Evolutionary conservation across 2,888 invertebrate genomes (phyloP), one percentile per base, ranked within the genome.

Genomic region (Scaptomyza cyrtandrae): DNA sequence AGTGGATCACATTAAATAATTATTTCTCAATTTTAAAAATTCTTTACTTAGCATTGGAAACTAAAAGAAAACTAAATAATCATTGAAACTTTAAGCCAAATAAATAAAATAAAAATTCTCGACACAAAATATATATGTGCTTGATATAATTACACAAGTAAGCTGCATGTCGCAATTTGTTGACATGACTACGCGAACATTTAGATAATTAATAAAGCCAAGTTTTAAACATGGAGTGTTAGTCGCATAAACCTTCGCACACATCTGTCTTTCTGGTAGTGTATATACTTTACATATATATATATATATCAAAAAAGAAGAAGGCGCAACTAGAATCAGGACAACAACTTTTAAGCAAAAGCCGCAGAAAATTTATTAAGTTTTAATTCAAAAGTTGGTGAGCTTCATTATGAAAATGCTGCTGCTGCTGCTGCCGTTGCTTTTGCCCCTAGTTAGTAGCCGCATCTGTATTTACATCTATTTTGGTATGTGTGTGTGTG

Each of bases 331-430:
- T 31, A 14, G 9, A 53, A 45, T 31, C 31, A 44, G 43, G 49
- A 41, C 44, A n/a, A 45, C 27, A 57, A 77, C 62, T 71, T 69
- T 41, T 64, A 53, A 48, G 66, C 58, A 66, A 29, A 63, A 70
- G 64, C 78, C 66, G 71, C 74, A 71, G 52, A 80, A 41, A 85
- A 86, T 86, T 78, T 85, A 80, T 78, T 84, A 84, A 86, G 71
- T 85, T 86, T 78, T 80, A 76, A 84, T 76, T 73, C 69, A 78
- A 79, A 86, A 85, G 78, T 86, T 85, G 64, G 71, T 48, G 52
- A 73, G 63, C 75, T 80, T 84, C 78, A 84, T 81, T 80, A 84
- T 70, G 57, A 55, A 61, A 68, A 61, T 58, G 66, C 69, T 39
- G n/a, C n/a, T 37, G 33, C 33, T 33, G 29, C 29, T 33, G 19